These are phyloP conservation scores for Drosophila insularis DNA, from an alignment of 1,140 invertebrate species.

Conservation along the genomic window DNA sequence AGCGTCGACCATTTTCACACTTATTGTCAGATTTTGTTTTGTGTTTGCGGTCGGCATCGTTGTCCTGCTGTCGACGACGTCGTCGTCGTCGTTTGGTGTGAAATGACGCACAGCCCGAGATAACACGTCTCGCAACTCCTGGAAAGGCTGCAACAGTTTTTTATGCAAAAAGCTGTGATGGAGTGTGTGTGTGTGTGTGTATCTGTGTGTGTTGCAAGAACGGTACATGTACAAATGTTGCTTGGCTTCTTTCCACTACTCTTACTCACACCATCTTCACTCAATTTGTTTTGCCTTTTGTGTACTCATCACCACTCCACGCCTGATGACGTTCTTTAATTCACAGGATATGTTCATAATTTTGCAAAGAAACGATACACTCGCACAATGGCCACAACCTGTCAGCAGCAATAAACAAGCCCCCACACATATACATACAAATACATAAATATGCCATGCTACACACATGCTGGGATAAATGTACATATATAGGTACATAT, in stretches of 20 bases:
- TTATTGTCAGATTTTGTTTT: conserved; percentile 81
- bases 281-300: conserved; percentile 78
- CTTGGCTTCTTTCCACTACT: not conserved
- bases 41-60: conserved; percentile 50
- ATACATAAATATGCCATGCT: not conserved
- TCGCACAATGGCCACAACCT: conserved; percentile 23
- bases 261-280: conserved; percentile 44
- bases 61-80: conserved; percentile 16
- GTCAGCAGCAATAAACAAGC: not conserved
- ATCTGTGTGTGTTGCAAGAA: conserved; percentile 12
- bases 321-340: conserved; percentile 66
- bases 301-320: conserved; percentile 15
- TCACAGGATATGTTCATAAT: conserved; percentile 79
- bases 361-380: conserved; percentile 50
- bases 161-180: conserved; percentile 32
- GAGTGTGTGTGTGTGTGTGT: not conserved
- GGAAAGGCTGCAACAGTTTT: conserved; percentile 60
- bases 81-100: conserved; percentile 49
- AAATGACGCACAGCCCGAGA: conserved; percentile 77
- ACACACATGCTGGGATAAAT: too few relatives aligned
- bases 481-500: too few relatives aligned
- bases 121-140: conserved; percentile 61
- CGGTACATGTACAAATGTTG: conserved; percentile 45
- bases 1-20: conserved; percentile 69
- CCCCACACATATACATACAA: not conserved